A percentile compares a stretch with the other conserved stretches of the same genome.
Evolutionary conservation across 2,797 vertebrate genomes (phyloP).

Genomic region (Macropus fuliginosus): DNA sequence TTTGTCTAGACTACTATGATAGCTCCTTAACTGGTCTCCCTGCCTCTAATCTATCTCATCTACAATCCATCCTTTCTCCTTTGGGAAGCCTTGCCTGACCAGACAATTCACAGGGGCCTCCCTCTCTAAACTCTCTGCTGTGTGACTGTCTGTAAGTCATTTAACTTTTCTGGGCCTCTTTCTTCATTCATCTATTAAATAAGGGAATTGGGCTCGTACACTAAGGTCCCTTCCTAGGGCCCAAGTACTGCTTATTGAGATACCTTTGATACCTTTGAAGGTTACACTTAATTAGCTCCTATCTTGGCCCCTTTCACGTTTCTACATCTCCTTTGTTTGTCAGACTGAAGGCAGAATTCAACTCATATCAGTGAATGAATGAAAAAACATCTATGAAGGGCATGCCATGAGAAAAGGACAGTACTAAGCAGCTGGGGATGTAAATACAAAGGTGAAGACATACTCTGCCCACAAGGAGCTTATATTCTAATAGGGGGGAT

Average conservation of each 20-base stretch:
- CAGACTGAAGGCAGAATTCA: background rate
- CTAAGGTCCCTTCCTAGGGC: background rate
- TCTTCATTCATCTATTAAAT: conserved; percentile 33
- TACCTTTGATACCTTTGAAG: background rate
- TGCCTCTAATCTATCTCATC: background rate
- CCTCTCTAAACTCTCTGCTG: background rate
- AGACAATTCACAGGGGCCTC: background rate
- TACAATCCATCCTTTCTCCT: background rate
- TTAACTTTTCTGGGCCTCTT: background rate
- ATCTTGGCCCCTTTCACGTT: background rate
- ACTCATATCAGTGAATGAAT: background rate
- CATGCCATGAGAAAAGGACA: background rate
- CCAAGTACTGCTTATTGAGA: background rate
- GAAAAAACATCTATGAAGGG: background rate
- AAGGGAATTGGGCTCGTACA: background rate
- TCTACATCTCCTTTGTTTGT: background rate
- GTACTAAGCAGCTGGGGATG: background rate
- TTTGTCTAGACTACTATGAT: background rate
- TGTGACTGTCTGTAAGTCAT: background rate
- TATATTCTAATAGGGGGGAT: background rate
- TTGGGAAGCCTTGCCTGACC: background rate
- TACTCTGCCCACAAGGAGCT: background rate
- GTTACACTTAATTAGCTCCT: background rate
- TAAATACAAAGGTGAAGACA: background rate
- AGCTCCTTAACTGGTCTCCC: background rate